Evolutionary conservation across 2,797 vertebrate species (phyloP).

Genomic region (Morelia viridis): DNA sequence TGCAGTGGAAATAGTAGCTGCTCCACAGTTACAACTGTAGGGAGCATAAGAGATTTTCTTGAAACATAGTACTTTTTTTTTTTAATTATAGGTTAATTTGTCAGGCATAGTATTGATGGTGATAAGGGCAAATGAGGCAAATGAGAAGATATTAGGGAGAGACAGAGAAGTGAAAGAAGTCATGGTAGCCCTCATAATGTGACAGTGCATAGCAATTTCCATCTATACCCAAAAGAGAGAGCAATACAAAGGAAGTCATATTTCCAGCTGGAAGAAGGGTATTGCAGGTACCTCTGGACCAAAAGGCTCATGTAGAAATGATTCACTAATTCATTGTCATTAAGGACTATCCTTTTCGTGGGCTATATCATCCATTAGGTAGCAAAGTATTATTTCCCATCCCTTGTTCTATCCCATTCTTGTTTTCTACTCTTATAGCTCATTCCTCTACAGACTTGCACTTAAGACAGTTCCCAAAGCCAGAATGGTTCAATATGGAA

Average conservation of each 20-base stretch:
- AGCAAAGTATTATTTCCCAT: background rate
- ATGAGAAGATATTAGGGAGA: background rate
- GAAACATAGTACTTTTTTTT: background rate
- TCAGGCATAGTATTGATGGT: fast-evolving
- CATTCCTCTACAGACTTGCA: background rate
- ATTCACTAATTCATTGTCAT: background rate
- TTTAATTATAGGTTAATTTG: background rate
- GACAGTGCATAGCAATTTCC: background rate
- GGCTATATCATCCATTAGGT: background rate
- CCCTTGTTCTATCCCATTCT: background rate
- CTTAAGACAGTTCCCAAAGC: background rate
- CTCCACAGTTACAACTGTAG: constrained; percentile 52
- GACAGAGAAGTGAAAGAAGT: background rate
- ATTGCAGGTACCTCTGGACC: background rate
- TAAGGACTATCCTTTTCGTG: background rate
- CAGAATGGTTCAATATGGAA: background rate
- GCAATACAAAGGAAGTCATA: background rate
- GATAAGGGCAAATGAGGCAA: background rate
- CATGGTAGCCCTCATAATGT: background rate
- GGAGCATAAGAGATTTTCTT: constrained; percentile 63
- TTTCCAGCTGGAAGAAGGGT: background rate
- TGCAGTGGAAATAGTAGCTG: background rate
- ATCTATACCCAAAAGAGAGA: background rate
- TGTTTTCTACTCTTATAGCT: background rate
- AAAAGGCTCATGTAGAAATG: background rate